Evolutionary conservation across 2,113 vertebrate species (phyloP), one percentile per base, ranked within the genome.

Genomic region (Peucedramus taeniatus): DNA sequence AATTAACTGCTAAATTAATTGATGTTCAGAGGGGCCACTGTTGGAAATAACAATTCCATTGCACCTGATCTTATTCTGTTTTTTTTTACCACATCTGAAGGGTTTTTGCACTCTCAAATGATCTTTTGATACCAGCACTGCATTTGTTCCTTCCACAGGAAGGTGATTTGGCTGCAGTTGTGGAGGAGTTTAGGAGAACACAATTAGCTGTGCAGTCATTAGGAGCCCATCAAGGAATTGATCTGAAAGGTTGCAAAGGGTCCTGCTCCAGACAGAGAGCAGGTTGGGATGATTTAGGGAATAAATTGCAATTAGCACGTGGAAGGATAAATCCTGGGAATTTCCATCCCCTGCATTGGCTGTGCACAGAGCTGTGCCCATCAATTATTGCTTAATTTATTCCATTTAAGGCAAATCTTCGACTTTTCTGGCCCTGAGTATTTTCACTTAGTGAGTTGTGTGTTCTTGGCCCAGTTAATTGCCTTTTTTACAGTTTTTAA

Each of bases 361-460:
- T 31, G 44, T 64, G 66, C 71, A 50, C 47, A 20, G 86, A 74
- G 20, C 59, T 83, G 42, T 72, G 82, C 40, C 66, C 33, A 53
- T 94, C 82, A 86, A 51, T 92, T 91, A 71, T 20, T 42, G 75
- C 53, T 80, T 40, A 12, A 65, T 95, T 91, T 68, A 76, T 68
- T 87, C 66, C 61, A 1, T 53, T 95, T 40, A 92, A 92, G 54
- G 42, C 71, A 53, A 5, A 85, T 45, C 53, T 77, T 83, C 83
- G 90, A n/a, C 88, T 92, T 83, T 47, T 5, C 42, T 86, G 83
- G 37, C 60, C 92, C 66, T 72, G 92, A 33, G 61, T 42, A 40
- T 69, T 86, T 88, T 83, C 82, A 42, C 33, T 81, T 33, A 42
- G 45, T 17, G 68, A n/a, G 27, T 44, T 88, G 83, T 50, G 47